Conservation (phyloP, 2,797 vertebrate species). For the Halcyon chelicuti region DNA sequence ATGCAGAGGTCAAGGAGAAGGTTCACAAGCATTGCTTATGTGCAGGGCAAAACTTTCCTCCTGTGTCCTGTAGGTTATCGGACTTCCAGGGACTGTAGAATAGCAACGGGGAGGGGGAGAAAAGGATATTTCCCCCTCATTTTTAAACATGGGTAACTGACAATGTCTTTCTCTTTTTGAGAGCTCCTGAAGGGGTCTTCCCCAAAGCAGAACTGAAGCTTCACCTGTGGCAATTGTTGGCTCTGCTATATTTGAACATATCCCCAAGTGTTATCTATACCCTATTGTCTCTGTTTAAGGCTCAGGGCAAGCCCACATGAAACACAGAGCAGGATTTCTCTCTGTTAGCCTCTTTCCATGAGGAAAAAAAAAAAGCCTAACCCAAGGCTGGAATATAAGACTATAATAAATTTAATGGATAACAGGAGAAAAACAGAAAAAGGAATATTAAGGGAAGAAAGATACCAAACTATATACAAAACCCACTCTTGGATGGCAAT, state of each 20-base stretch:
- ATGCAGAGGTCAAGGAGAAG: background rate
- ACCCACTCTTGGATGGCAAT: too few species aligned
- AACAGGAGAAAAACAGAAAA: too few species aligned
- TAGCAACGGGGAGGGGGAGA: background rate
- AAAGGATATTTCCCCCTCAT: background rate
- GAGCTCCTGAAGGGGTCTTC: background rate
- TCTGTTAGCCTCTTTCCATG: too few species aligned
- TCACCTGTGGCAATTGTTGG: background rate
- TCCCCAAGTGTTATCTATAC: background rate
- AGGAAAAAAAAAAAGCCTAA: too few species aligned
- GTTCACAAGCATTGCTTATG: fast-evolving
- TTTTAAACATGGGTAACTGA: background rate
- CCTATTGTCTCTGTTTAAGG: too few species aligned
- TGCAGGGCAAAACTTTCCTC: background rate
- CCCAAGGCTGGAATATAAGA: too few species aligned
- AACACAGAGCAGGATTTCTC: too few species aligned
- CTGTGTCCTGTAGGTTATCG: background rate
- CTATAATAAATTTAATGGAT: too few species aligned
- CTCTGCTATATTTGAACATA: background rate
- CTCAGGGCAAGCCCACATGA: too few species aligned
- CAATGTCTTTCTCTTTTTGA: background rate
- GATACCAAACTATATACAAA: too few species aligned
- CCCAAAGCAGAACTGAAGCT: background rate
- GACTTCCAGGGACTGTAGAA: background rate
- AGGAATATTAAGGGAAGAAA: too few species aligned